Evolutionary conservation across 2,113 vertebrate genomes (phyloP).

Genomic region (Halichoerus grypus): DNA sequence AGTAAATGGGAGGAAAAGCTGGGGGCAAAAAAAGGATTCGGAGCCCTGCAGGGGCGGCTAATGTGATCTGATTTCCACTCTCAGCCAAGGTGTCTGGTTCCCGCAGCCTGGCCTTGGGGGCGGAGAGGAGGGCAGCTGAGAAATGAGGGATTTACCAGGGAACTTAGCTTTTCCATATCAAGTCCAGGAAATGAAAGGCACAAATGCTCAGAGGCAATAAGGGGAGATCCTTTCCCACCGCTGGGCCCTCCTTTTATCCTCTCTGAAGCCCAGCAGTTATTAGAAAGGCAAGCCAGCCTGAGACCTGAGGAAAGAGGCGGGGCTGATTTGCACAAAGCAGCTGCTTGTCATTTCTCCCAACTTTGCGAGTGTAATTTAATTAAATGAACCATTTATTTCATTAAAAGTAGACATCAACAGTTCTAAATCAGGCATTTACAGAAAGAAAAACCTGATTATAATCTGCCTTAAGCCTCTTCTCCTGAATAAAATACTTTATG

Average conservation of each 20-base stretch:
- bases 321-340: not conserved
- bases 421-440: slow-evolving; percentile 11
- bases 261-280: not conserved
- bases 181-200: slow-evolving; percentile 68
- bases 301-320: not conserved
- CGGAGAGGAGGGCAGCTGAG: not conserved
- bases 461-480: not conserved
- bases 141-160: not conserved
- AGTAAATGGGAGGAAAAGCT: rapidly evolving
- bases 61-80: not conserved
- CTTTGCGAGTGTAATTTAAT: not conserved
- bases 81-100: not conserved
- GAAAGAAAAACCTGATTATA: not conserved
- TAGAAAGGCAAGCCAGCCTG: not conserved
- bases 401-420: not conserved
- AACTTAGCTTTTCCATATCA: not conserved
- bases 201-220: slow-evolving; percentile 11
- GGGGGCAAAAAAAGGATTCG: not conserved
- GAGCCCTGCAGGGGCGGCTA: rapidly evolving
- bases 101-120: not conserved
- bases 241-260: not conserved
- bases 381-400: not conserved
- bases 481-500: not conserved
- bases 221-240: not conserved
- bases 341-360: not conserved